These are phyloP conservation scores for Drosophila ironensis DNA, from an alignment of 1,140 invertebrate genomes.

Conservation along the genomic window DNA sequence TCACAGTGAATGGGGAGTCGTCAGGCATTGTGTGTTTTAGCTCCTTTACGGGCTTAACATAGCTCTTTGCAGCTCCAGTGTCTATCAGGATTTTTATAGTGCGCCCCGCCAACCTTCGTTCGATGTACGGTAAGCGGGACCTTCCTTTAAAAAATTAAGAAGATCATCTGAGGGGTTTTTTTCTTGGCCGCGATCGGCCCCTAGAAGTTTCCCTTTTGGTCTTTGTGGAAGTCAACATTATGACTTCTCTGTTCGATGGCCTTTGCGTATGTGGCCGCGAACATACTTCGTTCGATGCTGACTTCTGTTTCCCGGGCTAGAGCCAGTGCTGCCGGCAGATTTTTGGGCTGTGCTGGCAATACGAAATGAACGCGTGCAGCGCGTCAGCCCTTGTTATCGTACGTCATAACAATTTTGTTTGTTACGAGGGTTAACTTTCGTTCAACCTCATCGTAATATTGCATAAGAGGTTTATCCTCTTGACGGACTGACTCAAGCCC, in stretches of 20 bases:
- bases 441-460: conserved; percentile 16
- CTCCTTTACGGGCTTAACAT: conserved; percentile 9
- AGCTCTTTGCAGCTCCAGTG: conserved; percentile 10
- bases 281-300: background rate
- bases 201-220: background rate
- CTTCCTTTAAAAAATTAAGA: conserved; percentile 21
- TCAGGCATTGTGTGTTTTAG: conserved; percentile 7
- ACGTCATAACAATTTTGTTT: background rate
- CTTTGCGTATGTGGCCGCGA: background rate
- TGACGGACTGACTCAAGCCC: conserved; percentile 1
- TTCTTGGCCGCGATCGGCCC: background rate
- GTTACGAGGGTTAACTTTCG: no score
- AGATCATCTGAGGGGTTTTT: conserved; percentile 1
- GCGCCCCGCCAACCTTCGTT: conserved; percentile 6
- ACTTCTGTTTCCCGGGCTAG: background rate
- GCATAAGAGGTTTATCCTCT: conserved; percentile 5
- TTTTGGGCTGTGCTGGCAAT: background rate
- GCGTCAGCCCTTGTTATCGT: background rate
- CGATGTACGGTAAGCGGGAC: conserved; percentile 13
- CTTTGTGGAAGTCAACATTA: background rate
- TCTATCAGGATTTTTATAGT: conserved; percentile 12
- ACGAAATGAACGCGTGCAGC: no score
- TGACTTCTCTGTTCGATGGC: background rate
- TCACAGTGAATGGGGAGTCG: conserved; percentile 15
- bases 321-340: background rate